These are phyloP conservation scores for Anthopleura sola DNA, from an alignment of 64 coral and sea anemone genomes.

Conservation along the genomic window DNA sequence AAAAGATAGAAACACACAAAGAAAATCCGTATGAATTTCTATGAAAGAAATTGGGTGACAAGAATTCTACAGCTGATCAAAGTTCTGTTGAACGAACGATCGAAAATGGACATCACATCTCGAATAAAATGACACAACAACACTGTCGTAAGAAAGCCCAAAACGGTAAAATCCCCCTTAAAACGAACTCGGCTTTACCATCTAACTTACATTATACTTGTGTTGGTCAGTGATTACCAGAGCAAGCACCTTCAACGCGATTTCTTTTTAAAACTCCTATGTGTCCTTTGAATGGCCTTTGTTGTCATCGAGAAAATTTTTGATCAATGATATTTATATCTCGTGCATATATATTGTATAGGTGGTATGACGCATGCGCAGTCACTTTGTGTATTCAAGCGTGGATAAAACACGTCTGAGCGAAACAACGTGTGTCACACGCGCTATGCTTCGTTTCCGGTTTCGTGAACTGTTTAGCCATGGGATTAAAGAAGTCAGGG, in stretches of 20 bases:
- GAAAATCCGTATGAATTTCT: background rate
- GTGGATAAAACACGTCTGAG: conserved; percentile 41
- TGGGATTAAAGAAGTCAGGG: conserved; percentile 11
- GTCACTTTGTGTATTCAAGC: conserved; percentile 30
- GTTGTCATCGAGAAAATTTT: conserved; percentile 49
- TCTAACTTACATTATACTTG: conserved; percentile 28
- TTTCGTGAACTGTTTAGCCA: conserved; percentile 36
- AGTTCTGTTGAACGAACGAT: conserved; percentile 24
- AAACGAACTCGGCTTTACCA: background rate
- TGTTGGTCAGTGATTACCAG: conserved; percentile 4
- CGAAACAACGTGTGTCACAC: conserved; percentile 41
- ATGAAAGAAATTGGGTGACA: background rate
- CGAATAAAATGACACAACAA: background rate
- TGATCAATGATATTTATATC: conserved; percentile 65
- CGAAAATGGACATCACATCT: conserved; percentile 28
- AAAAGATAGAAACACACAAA: background rate
- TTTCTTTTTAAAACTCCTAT: conserved; percentile 17
- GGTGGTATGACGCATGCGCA: conserved; percentile 33
- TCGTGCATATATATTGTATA: conserved; percentile 19
- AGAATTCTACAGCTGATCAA: conserved; percentile 11
- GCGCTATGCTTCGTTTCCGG: conserved; percentile 40
- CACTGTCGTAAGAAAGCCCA: background rate
- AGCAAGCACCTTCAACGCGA: conserved; percentile 11
- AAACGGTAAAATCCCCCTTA: background rate
- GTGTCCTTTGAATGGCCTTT: conserved; percentile 54